These are phyloP conservation scores for Syngnathus scovelli DNA, from an alignment of 2,113 vertebrate genomes.

Conservation along the genomic window DNA sequence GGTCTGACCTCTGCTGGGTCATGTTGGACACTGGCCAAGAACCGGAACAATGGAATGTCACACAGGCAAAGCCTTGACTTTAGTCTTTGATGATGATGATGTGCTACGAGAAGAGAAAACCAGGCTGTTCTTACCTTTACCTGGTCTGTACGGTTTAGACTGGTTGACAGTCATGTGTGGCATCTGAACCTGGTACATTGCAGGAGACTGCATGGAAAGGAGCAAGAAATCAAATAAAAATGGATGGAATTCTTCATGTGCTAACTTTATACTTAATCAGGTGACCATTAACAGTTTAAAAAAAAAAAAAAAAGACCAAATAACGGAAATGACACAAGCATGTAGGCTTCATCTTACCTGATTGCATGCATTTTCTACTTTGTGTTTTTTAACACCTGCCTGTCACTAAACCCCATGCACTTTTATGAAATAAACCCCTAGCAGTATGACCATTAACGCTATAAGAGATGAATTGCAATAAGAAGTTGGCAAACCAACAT, in stretches of 20 bases:
- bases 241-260: neutral
- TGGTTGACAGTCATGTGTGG: constrained; percentile 96
- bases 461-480: constrained; percentile 61
- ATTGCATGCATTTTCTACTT: constrained; percentile 52
- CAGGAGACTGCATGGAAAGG: constrained; percentile 74
- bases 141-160: constrained; percentile 99
- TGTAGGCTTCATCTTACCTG: constrained; percentile 43
- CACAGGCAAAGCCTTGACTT: neutral
- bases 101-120: constrained; percentile 30
- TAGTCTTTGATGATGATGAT: neutral
- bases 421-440: constrained; percentile 22
- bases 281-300: neutral
- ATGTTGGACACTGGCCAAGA: constrained; percentile 85
- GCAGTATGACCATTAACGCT: constrained; percentile 40
- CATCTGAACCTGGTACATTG: constrained; percentile 93
- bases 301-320: neutral
- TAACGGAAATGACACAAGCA: neutral
- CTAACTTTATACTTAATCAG: neutral
- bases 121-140: constrained; percentile 93
- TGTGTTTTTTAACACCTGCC: constrained; percentile 11
- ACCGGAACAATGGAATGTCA: neutral
- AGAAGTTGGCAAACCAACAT: constrained; percentile 73
- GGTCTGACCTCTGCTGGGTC: constrained; percentile 94
- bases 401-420: constrained; percentile 46
- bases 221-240: neutral